These are phyloP conservation scores for Thalassarche chlororhynchos DNA, from an alignment of 2,113 vertebrate species.

Conservation along the genomic window DNA sequence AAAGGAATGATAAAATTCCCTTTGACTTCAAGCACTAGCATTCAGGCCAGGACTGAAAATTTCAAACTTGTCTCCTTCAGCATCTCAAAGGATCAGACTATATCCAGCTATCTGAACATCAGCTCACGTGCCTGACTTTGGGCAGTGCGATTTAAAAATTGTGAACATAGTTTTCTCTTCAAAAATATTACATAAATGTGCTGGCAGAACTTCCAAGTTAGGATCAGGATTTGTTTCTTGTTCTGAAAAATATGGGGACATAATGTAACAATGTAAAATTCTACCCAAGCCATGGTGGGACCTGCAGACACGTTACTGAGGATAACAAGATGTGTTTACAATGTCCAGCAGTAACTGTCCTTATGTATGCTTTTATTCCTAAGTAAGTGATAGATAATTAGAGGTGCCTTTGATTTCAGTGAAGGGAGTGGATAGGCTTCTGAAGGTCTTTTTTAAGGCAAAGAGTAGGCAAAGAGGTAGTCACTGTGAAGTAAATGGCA, in stretches of 20 bases:
- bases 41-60: background rate
- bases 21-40: background rate
- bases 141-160: background rate
- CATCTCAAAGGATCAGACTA: background rate
- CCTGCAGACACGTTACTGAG: background rate
- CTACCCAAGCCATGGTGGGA: background rate
- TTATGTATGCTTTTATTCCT: background rate
- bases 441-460: background rate
- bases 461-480: background rate
- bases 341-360: background rate
- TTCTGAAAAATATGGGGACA: background rate
- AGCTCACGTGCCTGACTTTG: background rate
- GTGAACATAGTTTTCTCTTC: background rate
- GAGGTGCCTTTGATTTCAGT: background rate
- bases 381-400: background rate
- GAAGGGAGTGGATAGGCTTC: background rate
- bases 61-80: background rate
- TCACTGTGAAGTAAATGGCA: background rate
- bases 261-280: background rate
- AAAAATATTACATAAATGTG: background rate
- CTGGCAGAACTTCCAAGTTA: background rate
- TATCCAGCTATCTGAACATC: background rate
- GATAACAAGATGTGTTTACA: background rate
- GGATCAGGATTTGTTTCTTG: background rate
- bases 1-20: background rate